These are phyloP conservation scores for Conus canariensis DNA, from an alignment of 2,888 invertebrate genomes.

Conservation along the genomic window DNA sequence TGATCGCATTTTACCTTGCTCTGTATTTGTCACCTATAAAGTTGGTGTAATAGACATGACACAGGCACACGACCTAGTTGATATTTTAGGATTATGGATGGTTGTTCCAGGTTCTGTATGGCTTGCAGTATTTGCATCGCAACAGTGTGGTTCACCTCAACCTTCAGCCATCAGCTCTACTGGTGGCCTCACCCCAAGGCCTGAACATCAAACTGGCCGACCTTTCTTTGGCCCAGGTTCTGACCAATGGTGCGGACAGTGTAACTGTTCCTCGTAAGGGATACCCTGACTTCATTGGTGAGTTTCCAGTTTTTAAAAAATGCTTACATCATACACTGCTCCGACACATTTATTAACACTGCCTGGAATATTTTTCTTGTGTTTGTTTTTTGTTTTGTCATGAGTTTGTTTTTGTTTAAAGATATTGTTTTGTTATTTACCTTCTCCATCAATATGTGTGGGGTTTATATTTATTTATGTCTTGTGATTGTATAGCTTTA, in stretches of 20 bases:
- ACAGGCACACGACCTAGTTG: too few relatives aligned
- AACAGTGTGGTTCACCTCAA: conserved; percentile 83
- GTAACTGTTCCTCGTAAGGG: conserved; percentile 66
- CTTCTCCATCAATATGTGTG: background rate
- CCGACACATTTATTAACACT: too few relatives aligned
- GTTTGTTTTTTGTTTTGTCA: too few relatives aligned
- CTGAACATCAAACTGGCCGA: conserved; percentile 90
- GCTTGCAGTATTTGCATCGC: conserved; percentile 93
- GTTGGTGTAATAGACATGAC: too few relatives aligned
- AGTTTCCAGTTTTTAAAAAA: conserved; percentile 37
- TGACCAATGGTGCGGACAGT: conserved; percentile 62
- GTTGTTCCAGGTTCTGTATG: conserved; percentile 79
- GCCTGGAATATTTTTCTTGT: too few relatives aligned
- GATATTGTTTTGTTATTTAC: background rate
- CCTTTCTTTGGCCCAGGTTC: conserved; percentile 88
- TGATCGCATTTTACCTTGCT: too few relatives aligned
- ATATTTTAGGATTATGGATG: conserved; percentile 66
- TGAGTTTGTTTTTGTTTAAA: too few relatives aligned
- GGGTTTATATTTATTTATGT: background rate
- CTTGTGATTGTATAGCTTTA: too few relatives aligned
- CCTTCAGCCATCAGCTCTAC: conserved; percentile 95
- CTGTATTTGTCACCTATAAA: too few relatives aligned
- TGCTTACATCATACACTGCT: too few relatives aligned
- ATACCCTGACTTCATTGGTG: conserved; percentile 75
- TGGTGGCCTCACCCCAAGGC: conserved; percentile 86